A percentile compares a stretch with the other conserved stretches of the same genome.
These are phyloP conservation scores for Zele albiditarsus DNA, from an alignment of 2,888 invertebrate genomes.

Conservation along the genomic window DNA sequence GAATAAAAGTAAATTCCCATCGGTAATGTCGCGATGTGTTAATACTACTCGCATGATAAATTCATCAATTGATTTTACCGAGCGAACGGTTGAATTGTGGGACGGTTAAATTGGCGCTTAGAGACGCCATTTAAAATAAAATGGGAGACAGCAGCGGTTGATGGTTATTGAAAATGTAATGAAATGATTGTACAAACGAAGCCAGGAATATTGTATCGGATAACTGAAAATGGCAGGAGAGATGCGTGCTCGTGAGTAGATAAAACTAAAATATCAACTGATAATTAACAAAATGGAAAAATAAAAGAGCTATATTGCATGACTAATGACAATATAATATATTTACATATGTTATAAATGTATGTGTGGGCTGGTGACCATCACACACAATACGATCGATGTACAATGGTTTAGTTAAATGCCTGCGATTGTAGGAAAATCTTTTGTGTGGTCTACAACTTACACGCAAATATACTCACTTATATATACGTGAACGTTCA, in stretches of 20 bases:
- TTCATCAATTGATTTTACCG: not conserved
- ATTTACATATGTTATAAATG: not conserved
- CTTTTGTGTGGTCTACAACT: conserved; percentile 23
- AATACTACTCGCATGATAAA: not conserved
- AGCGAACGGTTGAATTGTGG: too few relatives aligned
- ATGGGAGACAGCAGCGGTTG: not conserved
- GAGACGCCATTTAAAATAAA: not conserved
- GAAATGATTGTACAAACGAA: not conserved
- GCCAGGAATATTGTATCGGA: not conserved
- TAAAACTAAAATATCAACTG: not conserved
- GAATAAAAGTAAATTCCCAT: not conserved
- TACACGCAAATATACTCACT: conserved; percentile 22
- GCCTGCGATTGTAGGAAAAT: not conserved
- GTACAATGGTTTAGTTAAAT: not conserved
- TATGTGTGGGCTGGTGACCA: not conserved
- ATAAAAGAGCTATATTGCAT: not conserved
- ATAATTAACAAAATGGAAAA: not conserved
- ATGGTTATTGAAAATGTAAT: not conserved
- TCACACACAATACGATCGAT: not conserved
- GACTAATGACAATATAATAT: not conserved
- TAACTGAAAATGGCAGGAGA: not conserved
- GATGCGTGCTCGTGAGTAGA: not conserved
- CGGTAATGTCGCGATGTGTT: not conserved
- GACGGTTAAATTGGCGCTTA: too few relatives aligned
- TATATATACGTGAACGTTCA: conserved; percentile 18